Conservation (phyloP, 2,113 vertebrate genomes). For the Gallinago jamesoni region DNA sequence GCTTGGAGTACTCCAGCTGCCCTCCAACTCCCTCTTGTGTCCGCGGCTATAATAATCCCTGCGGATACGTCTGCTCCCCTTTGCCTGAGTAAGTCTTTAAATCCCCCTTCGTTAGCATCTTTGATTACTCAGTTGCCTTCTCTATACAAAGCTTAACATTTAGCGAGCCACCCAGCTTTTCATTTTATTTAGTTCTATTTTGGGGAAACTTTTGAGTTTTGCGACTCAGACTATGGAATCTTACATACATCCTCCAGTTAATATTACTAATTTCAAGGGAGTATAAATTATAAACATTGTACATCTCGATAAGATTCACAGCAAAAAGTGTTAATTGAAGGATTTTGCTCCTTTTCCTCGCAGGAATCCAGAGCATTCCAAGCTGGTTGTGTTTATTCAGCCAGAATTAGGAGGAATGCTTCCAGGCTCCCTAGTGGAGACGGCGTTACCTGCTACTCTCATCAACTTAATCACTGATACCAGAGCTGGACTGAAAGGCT, state of each 20-base stretch:
- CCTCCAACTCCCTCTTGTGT: conserved; percentile 52
- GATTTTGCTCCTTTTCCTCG: neutral
- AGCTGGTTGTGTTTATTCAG: conserved; percentile 68
- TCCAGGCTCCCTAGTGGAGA: conserved; percentile 56
- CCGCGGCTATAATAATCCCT: conserved; percentile 68
- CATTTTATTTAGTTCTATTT: neutral
- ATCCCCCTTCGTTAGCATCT: neutral
- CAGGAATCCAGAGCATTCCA: conserved; percentile 68
- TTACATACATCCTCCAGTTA: neutral
- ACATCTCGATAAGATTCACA: neutral
- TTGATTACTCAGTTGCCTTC: neutral
- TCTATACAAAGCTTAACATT: neutral
- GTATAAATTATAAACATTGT: neutral
- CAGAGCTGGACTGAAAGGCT: conserved; percentile 53
- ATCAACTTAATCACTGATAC: conserved; percentile 54
- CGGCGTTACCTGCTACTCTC: conserved; percentile 63
- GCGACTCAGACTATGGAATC: neutral
- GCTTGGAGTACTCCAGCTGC: conserved; percentile 64
- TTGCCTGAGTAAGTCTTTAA: conserved; percentile 58
- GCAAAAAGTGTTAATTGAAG: neutral
- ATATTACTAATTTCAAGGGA: too few relatives aligned
- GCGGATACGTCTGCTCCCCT: conserved; percentile 68
- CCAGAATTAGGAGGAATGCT: conserved; percentile 69
- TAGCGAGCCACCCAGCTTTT: neutral
- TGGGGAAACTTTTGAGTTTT: neutral